Evolutionary conservation across 2,797 vertebrate species (phyloP), one percentile per base, ranked within the genome.

Genomic region (Mycteria americana): DNA sequence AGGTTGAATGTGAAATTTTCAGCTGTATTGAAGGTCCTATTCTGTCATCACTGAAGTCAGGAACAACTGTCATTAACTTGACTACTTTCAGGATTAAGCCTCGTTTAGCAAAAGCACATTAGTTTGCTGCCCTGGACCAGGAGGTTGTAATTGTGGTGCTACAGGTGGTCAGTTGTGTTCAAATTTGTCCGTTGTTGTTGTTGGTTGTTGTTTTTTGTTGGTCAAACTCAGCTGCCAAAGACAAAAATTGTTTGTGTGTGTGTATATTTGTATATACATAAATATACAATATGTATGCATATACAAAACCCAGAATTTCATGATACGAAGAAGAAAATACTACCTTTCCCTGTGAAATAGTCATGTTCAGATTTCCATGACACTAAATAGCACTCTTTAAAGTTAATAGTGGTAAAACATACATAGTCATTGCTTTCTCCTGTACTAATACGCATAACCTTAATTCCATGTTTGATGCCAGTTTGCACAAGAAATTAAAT

Each of bases 171-270:
- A 54, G 6, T 62, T 77, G 30, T 77, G 39, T 93, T 95, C 77
- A 59, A 9, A 89, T 70, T 39, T 93, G 24, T 85, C 37, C 81
- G 85, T 85, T 67, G 41, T 17, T 80, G 37, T 5, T 81, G 39
- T 37, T 10, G 37, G 37, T 14, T 14, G 9, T 5, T 81, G 39
- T 35, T 11, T 91, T 92, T 92, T 81, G 46, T 92, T 88, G 62
- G 73, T 81, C 74, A 89, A 75, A 95, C 81, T 91, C 41, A 91
- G 82, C 97, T 97, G 94, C 97, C 98, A 97, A 97, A 98, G 97
- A 98, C 89, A 98, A 96, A 95, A 94, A 48, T 62, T 54, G 82
- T 94, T 43, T 85, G 41, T 94, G 72, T 96, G 94, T 95, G 68
- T 96, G 88, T 97, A 64, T 95, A 94, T 95, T 94, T 97, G 86